Evolutionary conservation across 1,140 invertebrate genomes (phyloP).

Genomic region (Ylistrum balloti): DNA sequence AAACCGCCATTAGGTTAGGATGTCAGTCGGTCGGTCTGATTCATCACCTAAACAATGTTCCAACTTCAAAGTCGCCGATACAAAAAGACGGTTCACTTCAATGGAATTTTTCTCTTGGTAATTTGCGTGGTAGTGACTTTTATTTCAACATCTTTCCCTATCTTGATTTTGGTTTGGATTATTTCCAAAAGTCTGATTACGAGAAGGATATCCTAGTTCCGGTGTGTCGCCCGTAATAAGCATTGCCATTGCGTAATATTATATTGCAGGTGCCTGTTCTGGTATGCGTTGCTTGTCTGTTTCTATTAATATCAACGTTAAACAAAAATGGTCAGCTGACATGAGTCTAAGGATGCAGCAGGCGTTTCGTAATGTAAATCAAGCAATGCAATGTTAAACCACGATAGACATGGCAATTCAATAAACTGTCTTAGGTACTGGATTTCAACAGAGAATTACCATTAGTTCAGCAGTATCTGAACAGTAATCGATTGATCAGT

Average conservation of each 20-base stretch:
- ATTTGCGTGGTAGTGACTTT: background rate
- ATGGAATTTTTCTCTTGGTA: background rate
- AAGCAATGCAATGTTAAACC: too few species aligned
- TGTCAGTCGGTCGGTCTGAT: constrained; percentile 21
- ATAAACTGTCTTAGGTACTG: too few species aligned
- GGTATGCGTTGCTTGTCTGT: background rate
- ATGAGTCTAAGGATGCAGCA: background rate
- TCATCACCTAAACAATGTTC: background rate
- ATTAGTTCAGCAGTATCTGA: too few species aligned
- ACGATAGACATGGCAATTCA: too few species aligned
- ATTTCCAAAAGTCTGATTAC: background rate
- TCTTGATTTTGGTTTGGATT: background rate
- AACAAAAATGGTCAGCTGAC: background rate
- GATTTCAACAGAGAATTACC: too few species aligned
- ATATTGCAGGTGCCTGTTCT: background rate
- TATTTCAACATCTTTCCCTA: background rate
- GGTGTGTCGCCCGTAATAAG: background rate
- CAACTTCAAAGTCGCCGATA: background rate
- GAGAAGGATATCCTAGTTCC: background rate
- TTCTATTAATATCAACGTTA: background rate
- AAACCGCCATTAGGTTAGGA: background rate
- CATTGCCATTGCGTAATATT: background rate
- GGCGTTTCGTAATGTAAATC: too few species aligned
- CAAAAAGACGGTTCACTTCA: background rate
- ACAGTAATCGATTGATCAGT: too few species aligned